Evolutionary conservation across 1,140 invertebrate genomes (phyloP).

Genomic region (Neotoxoptera formosana): DNA sequence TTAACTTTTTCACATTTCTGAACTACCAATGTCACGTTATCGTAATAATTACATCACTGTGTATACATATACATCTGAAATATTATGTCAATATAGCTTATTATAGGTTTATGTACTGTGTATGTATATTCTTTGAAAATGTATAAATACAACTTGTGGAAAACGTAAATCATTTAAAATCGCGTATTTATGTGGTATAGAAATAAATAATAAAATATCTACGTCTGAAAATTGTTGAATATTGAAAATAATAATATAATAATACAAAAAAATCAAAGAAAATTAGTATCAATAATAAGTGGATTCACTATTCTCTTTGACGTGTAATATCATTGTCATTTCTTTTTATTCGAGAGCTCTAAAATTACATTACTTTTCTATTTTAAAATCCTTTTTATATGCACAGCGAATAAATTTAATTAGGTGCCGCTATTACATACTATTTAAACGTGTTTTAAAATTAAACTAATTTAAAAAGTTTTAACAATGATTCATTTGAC

Average conservation of each 20-base stretch:
- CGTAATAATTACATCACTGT: neutral
- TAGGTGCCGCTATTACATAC: neutral
- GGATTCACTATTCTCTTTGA: neutral
- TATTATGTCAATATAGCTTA: neutral
- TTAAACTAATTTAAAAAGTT: neutral
- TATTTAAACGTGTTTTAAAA: neutral
- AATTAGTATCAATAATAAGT: neutral
- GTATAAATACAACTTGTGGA: neutral
- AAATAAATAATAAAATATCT: neutral
- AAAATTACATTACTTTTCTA: neutral
- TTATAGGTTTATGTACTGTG: too few species aligned
- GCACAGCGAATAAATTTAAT: neutral
- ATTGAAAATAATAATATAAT: constrained; percentile 12
- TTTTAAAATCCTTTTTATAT: neutral
- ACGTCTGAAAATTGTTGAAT: neutral
- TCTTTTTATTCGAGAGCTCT: neutral
- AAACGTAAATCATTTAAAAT: neutral
- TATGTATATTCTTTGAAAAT: neutral
- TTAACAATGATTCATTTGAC: neutral
- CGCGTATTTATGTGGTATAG: neutral
- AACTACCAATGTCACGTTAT: neutral
- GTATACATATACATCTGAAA: too few species aligned
- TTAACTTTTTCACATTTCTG: neutral
- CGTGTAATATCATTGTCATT: neutral
- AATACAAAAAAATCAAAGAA: neutral